Percentiles rank a stretch among this genome's conserved stretches.
Evolutionary conservation across 2,113 vertebrate genomes (phyloP).

Genomic region (Rhabdornis inornatus): DNA sequence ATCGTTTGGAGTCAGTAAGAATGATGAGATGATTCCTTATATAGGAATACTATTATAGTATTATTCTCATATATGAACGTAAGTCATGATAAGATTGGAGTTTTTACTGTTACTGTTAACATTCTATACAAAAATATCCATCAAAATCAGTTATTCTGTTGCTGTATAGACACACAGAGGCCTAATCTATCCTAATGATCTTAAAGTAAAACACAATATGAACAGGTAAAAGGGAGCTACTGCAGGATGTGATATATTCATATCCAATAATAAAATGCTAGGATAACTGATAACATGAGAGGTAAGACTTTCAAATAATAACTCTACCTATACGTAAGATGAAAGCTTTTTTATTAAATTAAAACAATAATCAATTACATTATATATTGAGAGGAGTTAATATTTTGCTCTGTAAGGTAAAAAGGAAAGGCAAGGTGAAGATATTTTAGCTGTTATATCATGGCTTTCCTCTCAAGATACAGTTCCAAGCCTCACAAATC

Average conservation of each 20-base stretch:
- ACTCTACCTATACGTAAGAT: not conserved
- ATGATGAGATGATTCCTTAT: not conserved
- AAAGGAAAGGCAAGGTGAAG: not conserved
- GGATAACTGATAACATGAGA: not conserved
- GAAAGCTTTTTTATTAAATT: not conserved
- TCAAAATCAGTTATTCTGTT: not conserved
- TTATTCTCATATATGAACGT: not conserved
- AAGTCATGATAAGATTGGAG: not conserved
- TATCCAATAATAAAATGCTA: not conserved
- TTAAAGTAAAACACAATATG: not conserved
- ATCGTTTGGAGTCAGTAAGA: not conserved
- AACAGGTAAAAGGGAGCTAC: not conserved
- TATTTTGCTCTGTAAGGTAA: not conserved
- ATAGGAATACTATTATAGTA: not conserved
- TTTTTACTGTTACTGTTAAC: not conserved
- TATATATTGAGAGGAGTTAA: not conserved
- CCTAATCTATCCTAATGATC: not conserved
- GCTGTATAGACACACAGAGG: not conserved
- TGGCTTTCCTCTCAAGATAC: not conserved
- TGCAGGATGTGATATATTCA: not conserved
- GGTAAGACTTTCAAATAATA: not conserved
- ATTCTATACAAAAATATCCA: not conserved
- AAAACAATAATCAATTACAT: not conserved
- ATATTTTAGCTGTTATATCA: not conserved
- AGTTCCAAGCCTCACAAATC: not conserved